phyloP scores from a whole-genome alignment of 1,140 invertebrate genomes.

The Danaus melanippus region DNA sequence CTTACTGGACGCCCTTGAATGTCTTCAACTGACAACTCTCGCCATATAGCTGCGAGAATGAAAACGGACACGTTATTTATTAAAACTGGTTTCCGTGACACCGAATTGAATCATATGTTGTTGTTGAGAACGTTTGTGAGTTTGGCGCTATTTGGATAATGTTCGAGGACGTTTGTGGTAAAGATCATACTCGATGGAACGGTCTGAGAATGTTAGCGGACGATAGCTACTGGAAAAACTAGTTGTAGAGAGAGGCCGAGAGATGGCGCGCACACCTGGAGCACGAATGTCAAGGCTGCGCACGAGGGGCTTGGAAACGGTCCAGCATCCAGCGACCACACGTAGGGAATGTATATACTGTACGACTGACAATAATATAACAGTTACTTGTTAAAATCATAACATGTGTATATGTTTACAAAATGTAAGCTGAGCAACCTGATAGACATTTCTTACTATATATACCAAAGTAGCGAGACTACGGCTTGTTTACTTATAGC shows the following conservation, averaged over 20 bases:
- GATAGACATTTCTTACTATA: too few relatives aligned
- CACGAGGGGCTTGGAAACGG: slow-evolving; percentile 44
- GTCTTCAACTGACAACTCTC: slow-evolving; percentile 13
- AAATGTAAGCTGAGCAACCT: too few relatives aligned
- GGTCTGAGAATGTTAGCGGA: slow-evolving; percentile 13
- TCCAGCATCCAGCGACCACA: slow-evolving; percentile 44
- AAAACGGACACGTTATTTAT: slow-evolving; percentile 12
- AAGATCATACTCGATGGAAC: too few relatives aligned
- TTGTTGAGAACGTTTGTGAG: too few relatives aligned
- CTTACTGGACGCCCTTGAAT: slow-evolving; percentile 20
- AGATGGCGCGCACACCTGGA: slow-evolving; percentile 60
- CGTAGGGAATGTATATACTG: slow-evolving; percentile 16
- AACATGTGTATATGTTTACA: too few relatives aligned
- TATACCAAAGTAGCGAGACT: too few relatives aligned
- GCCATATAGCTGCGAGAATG: slow-evolving; percentile 6
- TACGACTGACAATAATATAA: neutral
- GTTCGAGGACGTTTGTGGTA: too few relatives aligned
- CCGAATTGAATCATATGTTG: too few relatives aligned
- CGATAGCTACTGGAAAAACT: slow-evolving; percentile 48
- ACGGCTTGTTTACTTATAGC: slow-evolving; percentile 22
- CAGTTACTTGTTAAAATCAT: too few relatives aligned
- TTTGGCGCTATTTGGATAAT: too few relatives aligned
- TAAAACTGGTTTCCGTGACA: slow-evolving; percentile 6
- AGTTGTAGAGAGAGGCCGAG: slow-evolving; percentile 36
- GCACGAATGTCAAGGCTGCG: slow-evolving; percentile 65